A percentile compares a stretch with the other conserved stretches of the same genome.
Conservation (phyloP, 2,888 invertebrate genomes). For the Synergus umbraculus region DNA sequence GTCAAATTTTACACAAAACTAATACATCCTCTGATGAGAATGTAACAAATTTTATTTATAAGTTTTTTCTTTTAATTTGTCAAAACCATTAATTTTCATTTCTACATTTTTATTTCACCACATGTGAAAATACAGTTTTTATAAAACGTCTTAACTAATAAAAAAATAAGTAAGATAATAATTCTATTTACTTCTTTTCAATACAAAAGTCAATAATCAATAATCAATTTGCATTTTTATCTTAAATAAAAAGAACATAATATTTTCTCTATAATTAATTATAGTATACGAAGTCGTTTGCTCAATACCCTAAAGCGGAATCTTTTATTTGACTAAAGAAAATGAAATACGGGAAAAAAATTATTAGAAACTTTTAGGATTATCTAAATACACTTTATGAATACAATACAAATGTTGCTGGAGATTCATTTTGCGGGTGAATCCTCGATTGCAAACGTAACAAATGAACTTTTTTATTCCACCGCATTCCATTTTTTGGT, state of each 20-base stretch:
- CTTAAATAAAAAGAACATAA: neutral
- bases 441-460: slow-evolving; percentile 28
- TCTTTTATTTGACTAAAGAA: neutral
- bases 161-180: neutral
- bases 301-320: neutral
- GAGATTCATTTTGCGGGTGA: slow-evolving; percentile 19
- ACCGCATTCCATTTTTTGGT: slow-evolving; percentile 34
- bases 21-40: too few species aligned
- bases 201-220: too few species aligned
- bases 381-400: slow-evolving; percentile 37
- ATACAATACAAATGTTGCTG: slow-evolving; percentile 29
- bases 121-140: neutral
- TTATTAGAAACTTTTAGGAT: neutral
- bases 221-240: too few species aligned
- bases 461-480: slow-evolving; percentile 27
- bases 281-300: neutral
- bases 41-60: neutral
- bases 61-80: neutral
- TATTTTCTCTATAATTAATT: neutral
- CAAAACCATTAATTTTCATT: neutral
- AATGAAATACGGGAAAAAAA: neutral
- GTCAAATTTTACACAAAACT: too few species aligned
- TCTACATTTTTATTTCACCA: slow-evolving; percentile 1
- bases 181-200: too few species aligned
- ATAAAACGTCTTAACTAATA: neutral